Evolutionary conservation across 2,888 invertebrate species (phyloP).

Genomic region (Lacanobia wlatinum): DNA sequence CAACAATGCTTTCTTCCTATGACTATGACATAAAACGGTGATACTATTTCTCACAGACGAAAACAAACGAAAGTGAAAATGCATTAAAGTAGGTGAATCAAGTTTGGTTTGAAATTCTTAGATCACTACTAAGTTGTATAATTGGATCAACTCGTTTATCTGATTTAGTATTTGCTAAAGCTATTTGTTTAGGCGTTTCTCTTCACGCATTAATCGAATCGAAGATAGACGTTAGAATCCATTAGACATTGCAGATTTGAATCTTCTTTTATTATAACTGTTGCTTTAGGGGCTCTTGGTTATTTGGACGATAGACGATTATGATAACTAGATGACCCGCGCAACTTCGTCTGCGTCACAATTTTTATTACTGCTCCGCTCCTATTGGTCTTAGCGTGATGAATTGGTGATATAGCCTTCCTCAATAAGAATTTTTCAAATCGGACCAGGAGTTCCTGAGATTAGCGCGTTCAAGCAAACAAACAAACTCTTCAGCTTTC

Average conservation of each 20-base stretch:
- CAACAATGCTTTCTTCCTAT: constrained; percentile 82
- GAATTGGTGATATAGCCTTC: no score
- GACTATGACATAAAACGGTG: constrained; percentile 78
- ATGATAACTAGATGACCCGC: no score
- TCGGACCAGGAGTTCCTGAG: no score
- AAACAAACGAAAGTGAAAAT: constrained; percentile 84
- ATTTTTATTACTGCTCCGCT: no score
- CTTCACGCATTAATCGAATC: background rate
- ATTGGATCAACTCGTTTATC: constrained; percentile 30
- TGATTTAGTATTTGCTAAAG: background rate
- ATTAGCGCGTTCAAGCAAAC: no score
- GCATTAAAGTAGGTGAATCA: constrained; percentile 69
- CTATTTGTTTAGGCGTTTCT: constrained; percentile 3
- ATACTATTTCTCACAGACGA: constrained; percentile 75
- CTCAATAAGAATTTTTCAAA: no score
- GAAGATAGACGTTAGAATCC: background rate
- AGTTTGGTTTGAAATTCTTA: constrained; percentile 46
- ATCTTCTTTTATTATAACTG: background rate
- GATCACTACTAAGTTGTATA: constrained; percentile 46
- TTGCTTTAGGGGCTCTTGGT: background rate
- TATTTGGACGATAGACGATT: background rate
- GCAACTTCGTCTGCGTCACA: no score
- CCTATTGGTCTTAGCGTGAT: no score
- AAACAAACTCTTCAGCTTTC: no score
- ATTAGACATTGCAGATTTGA: background rate